These are phyloP conservation scores for Acanthurus tractus DNA, from an alignment of 2,797 vertebrate genomes.

Conservation along the genomic window DNA sequence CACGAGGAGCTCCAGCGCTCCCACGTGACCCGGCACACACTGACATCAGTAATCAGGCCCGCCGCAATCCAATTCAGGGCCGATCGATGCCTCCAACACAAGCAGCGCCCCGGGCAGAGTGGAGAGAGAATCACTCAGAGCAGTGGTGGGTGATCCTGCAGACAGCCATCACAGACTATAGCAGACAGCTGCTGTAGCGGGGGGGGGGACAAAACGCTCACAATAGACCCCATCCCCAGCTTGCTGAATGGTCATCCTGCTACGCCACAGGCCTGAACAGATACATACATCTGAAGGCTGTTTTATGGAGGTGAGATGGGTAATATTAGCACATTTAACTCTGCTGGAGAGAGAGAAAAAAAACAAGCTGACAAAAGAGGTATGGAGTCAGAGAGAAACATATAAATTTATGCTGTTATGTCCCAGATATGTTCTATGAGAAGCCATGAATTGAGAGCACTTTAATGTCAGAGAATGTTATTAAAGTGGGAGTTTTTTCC, in stretches of 20 bases:
- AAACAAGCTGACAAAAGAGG: slow-evolving; percentile 42
- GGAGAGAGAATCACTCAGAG: slow-evolving; percentile 69
- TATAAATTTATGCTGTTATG: slow-evolving; percentile 21
- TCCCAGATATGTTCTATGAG: slow-evolving; percentile 15
- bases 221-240: slow-evolving; percentile 53
- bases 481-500: slow-evolving; percentile 38
- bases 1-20: slow-evolving; percentile 65
- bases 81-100: slow-evolving; percentile 83
- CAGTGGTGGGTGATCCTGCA: slow-evolving; percentile 58
- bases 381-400: background rate
- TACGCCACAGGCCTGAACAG: slow-evolving; percentile 49
- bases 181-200: slow-evolving; percentile 55
- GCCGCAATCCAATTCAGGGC: slow-evolving; percentile 81
- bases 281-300: slow-evolving; percentile 61
- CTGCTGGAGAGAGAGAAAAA: slow-evolving; percentile 22
- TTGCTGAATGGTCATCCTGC: slow-evolving; percentile 64
- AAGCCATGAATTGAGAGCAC: slow-evolving; percentile 38
- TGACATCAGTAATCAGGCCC: slow-evolving; percentile 84
- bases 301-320: slow-evolving; percentile 58
- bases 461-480: slow-evolving; percentile 61
- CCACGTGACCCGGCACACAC: slow-evolving; percentile 75
- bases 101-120: slow-evolving; percentile 63
- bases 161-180: slow-evolving; percentile 62
- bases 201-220: slow-evolving; percentile 40
- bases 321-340: slow-evolving; percentile 60